phyloP scores from a whole-genome alignment of 2,797 vertebrate genomes.

The Syngnathus rostellatus region DNA sequence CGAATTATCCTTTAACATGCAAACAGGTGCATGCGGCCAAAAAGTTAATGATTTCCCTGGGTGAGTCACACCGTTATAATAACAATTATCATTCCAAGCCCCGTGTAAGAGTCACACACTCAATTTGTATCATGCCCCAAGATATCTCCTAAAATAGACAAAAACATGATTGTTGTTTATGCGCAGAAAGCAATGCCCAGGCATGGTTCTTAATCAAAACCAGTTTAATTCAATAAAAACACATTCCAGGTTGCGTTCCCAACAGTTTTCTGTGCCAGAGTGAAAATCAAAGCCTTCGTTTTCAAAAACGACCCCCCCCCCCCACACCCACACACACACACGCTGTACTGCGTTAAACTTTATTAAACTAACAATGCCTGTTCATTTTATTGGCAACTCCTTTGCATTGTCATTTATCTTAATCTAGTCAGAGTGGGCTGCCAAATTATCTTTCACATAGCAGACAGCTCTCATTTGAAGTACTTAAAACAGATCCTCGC shows the following conservation, averaged over 20 bases:
- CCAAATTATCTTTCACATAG: slow-evolving; percentile 1
- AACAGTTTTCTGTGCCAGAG: not conserved
- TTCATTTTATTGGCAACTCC: not conserved
- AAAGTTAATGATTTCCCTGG: slow-evolving; percentile 53
- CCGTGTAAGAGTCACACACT: not conserved
- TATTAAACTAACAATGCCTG: not conserved
- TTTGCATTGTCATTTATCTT: not conserved
- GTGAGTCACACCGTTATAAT: slow-evolving; percentile 32
- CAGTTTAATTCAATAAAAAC: not conserved
- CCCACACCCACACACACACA: too few relatives aligned
- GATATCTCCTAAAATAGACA: not conserved
- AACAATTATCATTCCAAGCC: slow-evolving; percentile 8
- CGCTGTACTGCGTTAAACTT: not conserved
- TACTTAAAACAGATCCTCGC: not conserved
- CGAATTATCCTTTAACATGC: slow-evolving; percentile 65
- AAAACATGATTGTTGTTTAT: not conserved
- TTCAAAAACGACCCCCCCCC: not conserved
- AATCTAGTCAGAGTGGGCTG: not conserved
- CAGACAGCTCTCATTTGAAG: not conserved
- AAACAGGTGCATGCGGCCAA: slow-evolving; percentile 61
- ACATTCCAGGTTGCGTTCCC: not conserved
- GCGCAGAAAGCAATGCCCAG: not conserved
- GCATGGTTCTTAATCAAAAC: not conserved
- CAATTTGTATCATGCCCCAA: not conserved
- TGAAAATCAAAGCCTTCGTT: slow-evolving; percentile 1